Percentiles rank a stretch among this genome's conserved stretches.
Conservation (phyloP, 2,888 invertebrate species). For the Bombylius major region DNA sequence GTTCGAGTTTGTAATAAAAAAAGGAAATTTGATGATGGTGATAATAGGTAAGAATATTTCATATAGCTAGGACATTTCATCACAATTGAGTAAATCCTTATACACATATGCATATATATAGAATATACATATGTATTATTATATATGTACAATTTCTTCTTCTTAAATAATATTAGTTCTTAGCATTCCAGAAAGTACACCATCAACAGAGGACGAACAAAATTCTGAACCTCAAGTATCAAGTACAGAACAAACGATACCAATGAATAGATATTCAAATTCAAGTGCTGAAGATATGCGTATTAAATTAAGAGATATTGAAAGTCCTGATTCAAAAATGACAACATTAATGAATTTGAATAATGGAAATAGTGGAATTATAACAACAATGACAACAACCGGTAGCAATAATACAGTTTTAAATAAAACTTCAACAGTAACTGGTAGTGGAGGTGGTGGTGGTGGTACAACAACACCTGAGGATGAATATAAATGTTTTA, state of each 20-base stretch:
- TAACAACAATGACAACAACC: not conserved
- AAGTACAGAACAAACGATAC: constrained; percentile 31
- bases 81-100: no score
- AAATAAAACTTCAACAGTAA: not conserved
- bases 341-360: not conserved
- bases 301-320: constrained; percentile 43
- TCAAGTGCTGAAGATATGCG: constrained; percentile 43
- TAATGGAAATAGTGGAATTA: constrained; percentile 12
- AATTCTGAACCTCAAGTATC: constrained; percentile 35
- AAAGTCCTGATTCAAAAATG: constrained; percentile 23
- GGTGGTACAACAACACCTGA: constrained; percentile 30
- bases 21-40: constrained; percentile 28
- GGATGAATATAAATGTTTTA: constrained; percentile 55
- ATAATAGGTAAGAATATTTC: not conserved
- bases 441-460: not conserved
- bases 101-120: no score
- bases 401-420: not conserved
- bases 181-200: constrained; percentile 18
- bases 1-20: constrained; percentile 24
- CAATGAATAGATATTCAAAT: constrained; percentile 35
- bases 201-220: constrained; percentile 30
- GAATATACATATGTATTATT: no score
- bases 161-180: not conserved
- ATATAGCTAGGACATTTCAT: no score
- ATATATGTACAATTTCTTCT: no score